Evolutionary conservation across 2,797 vertebrate species (phyloP).

Genomic region (Sebastes reedi): DNA sequence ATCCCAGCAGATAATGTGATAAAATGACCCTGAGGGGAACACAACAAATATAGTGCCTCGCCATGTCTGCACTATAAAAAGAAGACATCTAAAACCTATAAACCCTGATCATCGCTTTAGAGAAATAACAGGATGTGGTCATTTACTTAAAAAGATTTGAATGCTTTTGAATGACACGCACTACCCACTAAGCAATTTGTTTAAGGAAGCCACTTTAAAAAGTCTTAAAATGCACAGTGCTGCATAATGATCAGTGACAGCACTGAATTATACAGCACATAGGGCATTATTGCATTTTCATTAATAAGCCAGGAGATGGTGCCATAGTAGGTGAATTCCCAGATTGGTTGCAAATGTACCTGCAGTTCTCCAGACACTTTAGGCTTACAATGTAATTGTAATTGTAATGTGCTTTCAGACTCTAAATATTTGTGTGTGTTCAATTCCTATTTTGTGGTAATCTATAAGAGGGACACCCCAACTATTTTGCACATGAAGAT

Average conservation of each 20-base stretch:
- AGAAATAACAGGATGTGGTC: not conserved
- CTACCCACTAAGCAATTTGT: not conserved
- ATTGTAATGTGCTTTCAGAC: not conserved
- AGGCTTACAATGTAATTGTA: not conserved
- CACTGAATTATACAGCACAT: conserved; percentile 8
- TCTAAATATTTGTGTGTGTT: not conserved
- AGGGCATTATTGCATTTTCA: conserved; percentile 31
- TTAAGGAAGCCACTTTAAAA: not conserved
- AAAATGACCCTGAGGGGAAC: conserved; percentile 15
- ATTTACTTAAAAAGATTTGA: not conserved
- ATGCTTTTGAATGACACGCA: not conserved
- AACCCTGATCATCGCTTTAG: not conserved
- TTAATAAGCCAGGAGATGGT: conserved; percentile 65
- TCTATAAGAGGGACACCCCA: not conserved
- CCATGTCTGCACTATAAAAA: not conserved
- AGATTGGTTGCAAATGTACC: not conserved
- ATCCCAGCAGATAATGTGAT: conserved; percentile 19
- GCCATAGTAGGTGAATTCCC: conserved; percentile 24
- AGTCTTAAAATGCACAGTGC: not conserved
- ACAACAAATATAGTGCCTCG: conserved; percentile 4
- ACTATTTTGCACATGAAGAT: not conserved
- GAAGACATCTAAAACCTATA: not conserved
- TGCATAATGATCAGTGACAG: conserved; percentile 1
- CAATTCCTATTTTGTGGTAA: not conserved
- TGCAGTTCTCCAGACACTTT: not conserved